Evolutionary conservation across 1,140 invertebrate genomes (phyloP).

Genomic region (Geopemphigus sp.): DNA sequence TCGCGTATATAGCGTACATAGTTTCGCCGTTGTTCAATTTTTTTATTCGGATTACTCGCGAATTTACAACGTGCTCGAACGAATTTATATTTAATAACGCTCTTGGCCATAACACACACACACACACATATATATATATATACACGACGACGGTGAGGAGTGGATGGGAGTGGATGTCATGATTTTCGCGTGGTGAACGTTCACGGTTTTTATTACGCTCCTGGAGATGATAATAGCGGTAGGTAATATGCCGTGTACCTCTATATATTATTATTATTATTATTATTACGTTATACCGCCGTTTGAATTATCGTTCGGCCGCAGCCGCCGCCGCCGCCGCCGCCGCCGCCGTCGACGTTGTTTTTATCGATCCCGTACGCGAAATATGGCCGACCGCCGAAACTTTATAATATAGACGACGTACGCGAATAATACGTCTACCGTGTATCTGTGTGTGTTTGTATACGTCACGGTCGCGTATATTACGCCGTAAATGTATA

Average conservation of each 20-base stretch:
- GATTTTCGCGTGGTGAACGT: neutral
- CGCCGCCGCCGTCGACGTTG: neutral
- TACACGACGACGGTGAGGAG: neutral
- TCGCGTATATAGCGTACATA: neutral
- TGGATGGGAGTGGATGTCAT: neutral
- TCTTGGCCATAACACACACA: too few relatives aligned
- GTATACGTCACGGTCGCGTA: too few relatives aligned
- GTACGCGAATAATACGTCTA: neutral
- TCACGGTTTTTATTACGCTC: constrained; percentile 8
- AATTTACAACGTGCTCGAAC: neutral
- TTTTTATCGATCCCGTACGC: neutral
- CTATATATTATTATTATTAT: neutral
- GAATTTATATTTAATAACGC: constrained; percentile 29
- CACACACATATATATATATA: neutral
- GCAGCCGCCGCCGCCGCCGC: neutral
- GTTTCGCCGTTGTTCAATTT: constrained; percentile 7
- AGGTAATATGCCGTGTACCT: too few relatives aligned
- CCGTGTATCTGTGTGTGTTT: too few relatives aligned
- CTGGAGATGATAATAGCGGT: neutral
- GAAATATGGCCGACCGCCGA: constrained; percentile 9
- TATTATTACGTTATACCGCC: neutral
- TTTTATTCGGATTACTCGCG: neutral
- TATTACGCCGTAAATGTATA: too few relatives aligned
- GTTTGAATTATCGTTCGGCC: constrained; percentile 1
- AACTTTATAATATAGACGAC: constrained; percentile 11